Conservation (phyloP, 2,113 vertebrate species). For the Istiophorus platypterus region DNA sequence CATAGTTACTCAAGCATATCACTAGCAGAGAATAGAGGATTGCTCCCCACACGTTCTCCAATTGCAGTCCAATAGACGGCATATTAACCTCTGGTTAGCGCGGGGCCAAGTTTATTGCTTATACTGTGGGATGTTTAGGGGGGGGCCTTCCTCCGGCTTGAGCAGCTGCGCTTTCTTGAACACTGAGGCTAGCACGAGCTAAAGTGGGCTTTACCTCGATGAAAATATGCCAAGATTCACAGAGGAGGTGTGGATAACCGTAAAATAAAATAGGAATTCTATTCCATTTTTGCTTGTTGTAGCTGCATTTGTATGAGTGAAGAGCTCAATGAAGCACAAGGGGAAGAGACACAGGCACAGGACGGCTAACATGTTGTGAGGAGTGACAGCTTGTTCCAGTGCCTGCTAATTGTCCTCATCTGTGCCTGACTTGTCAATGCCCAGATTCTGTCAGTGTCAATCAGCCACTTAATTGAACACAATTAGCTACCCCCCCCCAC, state of each 20-base stretch:
- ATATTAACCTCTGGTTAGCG: constrained; percentile 86
- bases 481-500: constrained; percentile 84
- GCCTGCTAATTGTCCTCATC: constrained; percentile 89
- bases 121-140: constrained; percentile 66
- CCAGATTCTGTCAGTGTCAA: constrained; percentile 94
- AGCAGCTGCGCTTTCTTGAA: constrained; percentile 73
- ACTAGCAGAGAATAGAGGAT: constrained; percentile 84
- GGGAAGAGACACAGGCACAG: constrained; percentile 32
- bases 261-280: constrained; percentile 42
- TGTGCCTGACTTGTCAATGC: constrained; percentile 90
- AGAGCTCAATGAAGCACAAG: constrained; percentile 23
- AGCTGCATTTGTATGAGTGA: constrained; percentile 44
- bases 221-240: constrained; percentile 35
- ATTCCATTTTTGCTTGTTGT: constrained; percentile 24
- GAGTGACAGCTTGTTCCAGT: constrained; percentile 93
- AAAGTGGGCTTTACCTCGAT: constrained; percentile 39
- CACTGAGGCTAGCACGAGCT: constrained; percentile 31
- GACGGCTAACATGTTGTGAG: constrained; percentile 85
- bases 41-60: constrained; percentile 83
- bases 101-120: constrained; percentile 72
- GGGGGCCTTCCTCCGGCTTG: constrained; percentile 29
- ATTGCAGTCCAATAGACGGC: constrained; percentile 86
- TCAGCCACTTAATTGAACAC: constrained; percentile 90
- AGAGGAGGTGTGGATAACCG: constrained; percentile 17
- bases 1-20: constrained; percentile 85